Evolutionary conservation across 2,888 invertebrate species (phyloP), one percentile per base, ranked within the genome.

Genomic region (Parasteatoda lunata): DNA sequence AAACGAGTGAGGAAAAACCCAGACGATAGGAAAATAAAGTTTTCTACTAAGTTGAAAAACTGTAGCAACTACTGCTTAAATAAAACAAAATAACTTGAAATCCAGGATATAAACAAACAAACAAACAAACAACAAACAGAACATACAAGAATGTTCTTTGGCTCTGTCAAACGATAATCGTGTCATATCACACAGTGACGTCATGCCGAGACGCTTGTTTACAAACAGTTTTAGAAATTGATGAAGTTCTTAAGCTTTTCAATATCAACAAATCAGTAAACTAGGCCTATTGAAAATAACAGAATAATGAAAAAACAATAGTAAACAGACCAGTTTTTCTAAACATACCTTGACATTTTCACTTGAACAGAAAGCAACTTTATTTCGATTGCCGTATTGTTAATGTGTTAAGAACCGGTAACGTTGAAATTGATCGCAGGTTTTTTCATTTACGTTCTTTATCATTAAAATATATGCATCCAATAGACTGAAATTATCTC

Each of bases 271-370:
- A 80, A 73, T 49, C 30, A 65, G 49, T 47, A 68, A 75, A 68
- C 68, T 47, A 30, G 69, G 75, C 75, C 81, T 75, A 75, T 73
- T 73, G 73, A 48, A 64, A 64, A 52, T 73, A 15, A 11, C 51
- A 52, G 52, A 73, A 69, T 75, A 49, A 15, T 30, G 49, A 73
- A 78, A 64, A 45, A 7, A 80, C 80, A 80, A 80, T 80, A 72
- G 70, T 52, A 71, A 77, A 77, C 84, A 71, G 77, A 84, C 84
- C 13, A 77, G 54, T 68, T 66, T 68, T 76, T 71, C 45, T 78
- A 66, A 59, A 71, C 85, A 84, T 76, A 70, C 76, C 85, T 80
- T 75, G 70, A 76, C 76, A 70, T 80, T 78, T 81, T 79, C 48
- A 66, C 77, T 69, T 48, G 76, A 85, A 80, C 51, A 9, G 76